phyloP scores from a whole-genome alignment of 92 coral and sea anemone genomes.

The Porites lobata region DNA sequence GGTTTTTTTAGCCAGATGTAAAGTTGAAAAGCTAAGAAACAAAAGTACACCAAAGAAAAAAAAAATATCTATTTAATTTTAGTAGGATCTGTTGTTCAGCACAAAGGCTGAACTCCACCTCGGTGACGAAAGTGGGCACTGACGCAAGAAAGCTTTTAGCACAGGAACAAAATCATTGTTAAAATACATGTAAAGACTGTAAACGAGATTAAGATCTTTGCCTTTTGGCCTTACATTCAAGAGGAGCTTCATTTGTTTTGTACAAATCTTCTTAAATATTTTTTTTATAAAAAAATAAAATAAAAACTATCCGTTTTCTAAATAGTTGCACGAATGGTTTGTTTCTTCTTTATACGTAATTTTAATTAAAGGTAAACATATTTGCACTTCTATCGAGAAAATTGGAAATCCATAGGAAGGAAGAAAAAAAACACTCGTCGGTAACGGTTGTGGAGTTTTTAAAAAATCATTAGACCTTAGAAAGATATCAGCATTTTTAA shows the following conservation, averaged over 20 bases:
- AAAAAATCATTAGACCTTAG: too few relatives aligned
- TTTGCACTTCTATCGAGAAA: not conserved
- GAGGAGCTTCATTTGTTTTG: not conserved
- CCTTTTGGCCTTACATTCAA: not conserved
- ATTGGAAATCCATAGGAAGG: too few relatives aligned
- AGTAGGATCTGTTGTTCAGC: not conserved
- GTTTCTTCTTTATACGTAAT: not conserved
- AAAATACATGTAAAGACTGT: not conserved
- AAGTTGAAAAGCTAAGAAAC: not conserved
- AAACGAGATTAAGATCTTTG: not conserved
- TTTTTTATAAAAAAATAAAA: not conserved
- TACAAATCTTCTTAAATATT: not conserved
- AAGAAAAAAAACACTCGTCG: too few relatives aligned
- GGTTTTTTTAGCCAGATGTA: not conserved
- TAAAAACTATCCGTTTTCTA: not conserved
- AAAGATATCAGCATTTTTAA: too few relatives aligned
- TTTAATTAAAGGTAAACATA: not conserved
- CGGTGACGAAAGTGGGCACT: not conserved
- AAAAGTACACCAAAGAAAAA: not conserved
- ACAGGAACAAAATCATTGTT: not conserved
- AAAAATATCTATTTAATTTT: not conserved
- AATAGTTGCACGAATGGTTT: not conserved
- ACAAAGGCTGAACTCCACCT: not conserved
- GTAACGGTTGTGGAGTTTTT: too few relatives aligned
- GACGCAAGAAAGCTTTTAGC: conserved; percentile 12